Conservation (phyloP, 2,797 vertebrate genomes). For the Tarsius wallacei region DNA sequence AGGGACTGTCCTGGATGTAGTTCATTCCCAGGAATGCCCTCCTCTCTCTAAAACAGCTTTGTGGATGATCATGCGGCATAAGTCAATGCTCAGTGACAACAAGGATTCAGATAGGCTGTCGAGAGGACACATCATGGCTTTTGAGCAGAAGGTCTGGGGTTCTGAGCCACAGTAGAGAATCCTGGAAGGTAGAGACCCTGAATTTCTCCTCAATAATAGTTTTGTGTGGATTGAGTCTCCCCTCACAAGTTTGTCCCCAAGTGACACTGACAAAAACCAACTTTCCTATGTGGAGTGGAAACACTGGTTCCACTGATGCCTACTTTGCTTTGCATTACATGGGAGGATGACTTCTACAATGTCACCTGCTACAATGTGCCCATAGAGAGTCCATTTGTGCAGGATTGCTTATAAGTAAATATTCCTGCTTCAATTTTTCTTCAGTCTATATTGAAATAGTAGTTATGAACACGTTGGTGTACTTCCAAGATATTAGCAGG, state of each 20-base stretch:
- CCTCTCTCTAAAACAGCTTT: neutral
- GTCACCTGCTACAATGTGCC: neutral
- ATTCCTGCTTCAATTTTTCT: constrained; percentile 7
- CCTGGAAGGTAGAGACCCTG: neutral
- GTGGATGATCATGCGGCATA: fast-evolving
- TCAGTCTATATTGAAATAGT: neutral
- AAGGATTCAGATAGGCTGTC: neutral
- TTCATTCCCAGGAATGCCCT: neutral
- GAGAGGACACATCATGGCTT: fast-evolving
- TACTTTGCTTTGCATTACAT: neutral
- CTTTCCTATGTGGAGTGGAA: neutral
- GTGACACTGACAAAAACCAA: neutral
- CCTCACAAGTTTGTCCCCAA: neutral
- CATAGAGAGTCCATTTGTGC: neutral
- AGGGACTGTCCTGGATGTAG: neutral
- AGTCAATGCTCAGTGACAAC: neutral
- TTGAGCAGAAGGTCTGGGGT: neutral
- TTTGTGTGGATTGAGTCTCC: neutral
- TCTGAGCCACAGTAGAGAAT: neutral
- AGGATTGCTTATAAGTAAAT: neutral
- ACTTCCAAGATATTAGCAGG: neutral
- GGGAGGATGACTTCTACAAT: neutral
- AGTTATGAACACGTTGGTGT: neutral
- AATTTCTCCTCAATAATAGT: neutral
- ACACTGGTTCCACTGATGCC: neutral